Percentiles rank a stretch among this genome's conserved stretches.
These are phyloP conservation scores for Thera obeliscata DNA, from an alignment of 2,888 invertebrate species.

Conservation along the genomic window DNA sequence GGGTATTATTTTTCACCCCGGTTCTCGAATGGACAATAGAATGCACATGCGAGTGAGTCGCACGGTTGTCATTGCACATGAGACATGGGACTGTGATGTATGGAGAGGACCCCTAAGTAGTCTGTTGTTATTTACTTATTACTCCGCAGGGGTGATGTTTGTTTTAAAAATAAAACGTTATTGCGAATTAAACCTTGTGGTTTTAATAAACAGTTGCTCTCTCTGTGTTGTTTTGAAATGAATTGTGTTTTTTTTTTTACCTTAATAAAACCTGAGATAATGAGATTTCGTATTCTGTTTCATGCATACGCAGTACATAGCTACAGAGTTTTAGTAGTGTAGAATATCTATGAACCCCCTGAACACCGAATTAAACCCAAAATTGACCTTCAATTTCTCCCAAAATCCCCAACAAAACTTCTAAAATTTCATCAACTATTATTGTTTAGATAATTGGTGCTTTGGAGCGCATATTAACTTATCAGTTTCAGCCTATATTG, in stretches of 20 bases:
- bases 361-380: no score
- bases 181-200: not conserved
- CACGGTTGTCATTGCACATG: constrained; percentile 24
- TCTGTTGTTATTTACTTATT: constrained; percentile 20
- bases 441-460: no score
- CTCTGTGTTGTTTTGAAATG: not conserved
- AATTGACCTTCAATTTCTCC: no score
- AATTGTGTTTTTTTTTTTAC: not conserved
- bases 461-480: no score
- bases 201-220: constrained; percentile 20
- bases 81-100: constrained; percentile 16
- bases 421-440: no score
- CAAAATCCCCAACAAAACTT: no score
- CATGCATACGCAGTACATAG: no score
- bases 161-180: constrained; percentile 15
- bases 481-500: no score
- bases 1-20: constrained; percentile 9
- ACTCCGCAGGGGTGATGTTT: constrained; percentile 6
- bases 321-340: no score
- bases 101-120: constrained; percentile 20
- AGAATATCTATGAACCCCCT: no score
- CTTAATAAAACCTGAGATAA: not conserved
- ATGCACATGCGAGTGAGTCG: constrained; percentile 17
- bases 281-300: no score
- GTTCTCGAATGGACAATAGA: constrained; percentile 15